Evolutionary conservation across 2,797 vertebrate species (phyloP), one percentile per base, ranked within the genome.

Genomic region (Paedocypris micromegethes): DNA sequence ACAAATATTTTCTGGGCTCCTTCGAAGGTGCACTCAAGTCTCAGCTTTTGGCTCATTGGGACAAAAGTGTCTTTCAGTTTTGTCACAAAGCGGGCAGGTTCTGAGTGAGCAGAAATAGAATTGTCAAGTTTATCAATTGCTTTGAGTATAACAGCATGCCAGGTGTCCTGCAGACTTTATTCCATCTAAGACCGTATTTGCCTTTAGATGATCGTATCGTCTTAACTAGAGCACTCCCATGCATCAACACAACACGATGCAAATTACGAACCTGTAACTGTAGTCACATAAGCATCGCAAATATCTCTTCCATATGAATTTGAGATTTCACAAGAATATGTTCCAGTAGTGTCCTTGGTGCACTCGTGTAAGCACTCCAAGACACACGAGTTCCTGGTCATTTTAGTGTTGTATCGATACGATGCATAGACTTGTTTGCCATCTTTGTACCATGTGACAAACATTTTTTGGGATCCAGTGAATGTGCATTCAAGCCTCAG

Each of bases 381-480:
- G 23, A 60, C 48, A 43, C 65, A 74, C 9, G 64, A 64, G 62
- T 73, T 71, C 41, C 60, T 9, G 23, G 60, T 62, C 39, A 79
- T 57, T 68, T 75, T 76, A 23, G 66, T 62, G 37, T 67, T 72
- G 56, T 74, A 64, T 62, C 57, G 70, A 54, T 86, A 85, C 3
- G 82, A 87, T 0, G 92, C 90, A 81, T 91, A 92, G 51, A 97
- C 91, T 71, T 93, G 88, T 68, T 91, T 93, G 39, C 88, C 88
- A 4, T 90, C 83, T 77, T 88, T 92, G 70, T 85, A 90, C 91
- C 90, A 93, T 3, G 78, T 89, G 55, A 91, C 87, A 68, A 88
- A 88, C 75, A 92, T 88, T 44, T 90, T 89, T 72, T 89, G 82
- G 6, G 87, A 89, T 44, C 90, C 91, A 50, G 78, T 81, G 54